These are phyloP conservation scores for Conomelus anceps DNA, from an alignment of 2,888 invertebrate species.

Conservation along the genomic window DNA sequence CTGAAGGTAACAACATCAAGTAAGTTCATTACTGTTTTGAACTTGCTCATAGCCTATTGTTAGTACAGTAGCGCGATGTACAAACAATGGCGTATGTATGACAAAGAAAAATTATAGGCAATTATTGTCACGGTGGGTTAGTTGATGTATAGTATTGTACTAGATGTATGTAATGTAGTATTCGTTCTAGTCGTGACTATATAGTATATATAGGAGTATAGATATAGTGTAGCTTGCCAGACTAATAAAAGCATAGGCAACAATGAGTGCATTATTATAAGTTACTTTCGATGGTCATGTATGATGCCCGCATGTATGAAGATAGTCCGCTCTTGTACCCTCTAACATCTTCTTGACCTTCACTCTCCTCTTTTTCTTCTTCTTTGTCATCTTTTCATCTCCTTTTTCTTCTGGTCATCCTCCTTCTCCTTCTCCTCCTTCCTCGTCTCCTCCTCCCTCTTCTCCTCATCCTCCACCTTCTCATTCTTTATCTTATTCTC, in stretches of 20 bases:
- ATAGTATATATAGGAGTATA: not conserved
- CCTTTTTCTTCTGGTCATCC: too few species aligned
- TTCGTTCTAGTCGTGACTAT: not conserved
- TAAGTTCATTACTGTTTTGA: not conserved
- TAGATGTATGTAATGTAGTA: not conserved
- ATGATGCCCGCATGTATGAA: conserved; percentile 25
- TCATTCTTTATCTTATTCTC: too few species aligned
- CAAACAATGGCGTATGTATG: not conserved
- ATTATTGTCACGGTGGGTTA: not conserved
- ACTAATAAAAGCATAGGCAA: conserved; percentile 23
- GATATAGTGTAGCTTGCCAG: too few species aligned
- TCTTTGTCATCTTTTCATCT: too few species aligned
- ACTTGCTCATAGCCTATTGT: not conserved
- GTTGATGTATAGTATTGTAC: too few species aligned
- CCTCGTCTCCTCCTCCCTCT: too few species aligned
- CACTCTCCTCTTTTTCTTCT: conserved; percentile 20
- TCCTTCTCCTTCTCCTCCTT: too few species aligned
- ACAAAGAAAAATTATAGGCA: not conserved
- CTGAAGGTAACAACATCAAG: not conserved
- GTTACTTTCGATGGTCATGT: not conserved
- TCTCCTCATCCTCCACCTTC: too few species aligned
- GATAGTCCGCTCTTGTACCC: conserved; percentile 33
- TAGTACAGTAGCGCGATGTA: too few species aligned
- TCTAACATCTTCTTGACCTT: too few species aligned
- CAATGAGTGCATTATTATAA: not conserved